These are phyloP conservation scores for Hoplias malabaricus DNA, from an alignment of 2,113 vertebrate genomes.

Conservation along the genomic window DNA sequence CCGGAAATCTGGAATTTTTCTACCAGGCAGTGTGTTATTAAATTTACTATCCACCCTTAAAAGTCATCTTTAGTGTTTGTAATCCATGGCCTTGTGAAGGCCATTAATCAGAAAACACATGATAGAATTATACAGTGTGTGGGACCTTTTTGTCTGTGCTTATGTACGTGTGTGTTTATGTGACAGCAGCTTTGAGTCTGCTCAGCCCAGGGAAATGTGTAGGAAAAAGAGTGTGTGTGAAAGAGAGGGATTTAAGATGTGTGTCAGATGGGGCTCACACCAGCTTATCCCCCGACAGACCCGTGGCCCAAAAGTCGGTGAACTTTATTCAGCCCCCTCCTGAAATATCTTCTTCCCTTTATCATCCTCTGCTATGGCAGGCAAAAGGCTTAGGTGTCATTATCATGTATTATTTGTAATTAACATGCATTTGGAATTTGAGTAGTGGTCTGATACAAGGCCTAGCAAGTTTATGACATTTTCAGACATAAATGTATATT, in stretches of 20 bases:
- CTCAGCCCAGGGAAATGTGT: background rate
- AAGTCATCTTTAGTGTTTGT: background rate
- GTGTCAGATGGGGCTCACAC: slow-evolving; percentile 44
- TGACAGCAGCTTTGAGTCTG: background rate
- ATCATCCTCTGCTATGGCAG: background rate
- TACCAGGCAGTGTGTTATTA: background rate
- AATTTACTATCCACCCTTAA: background rate
- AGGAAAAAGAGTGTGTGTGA: slow-evolving; percentile 23
- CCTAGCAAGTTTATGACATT: too few relatives aligned
- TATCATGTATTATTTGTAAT: too few relatives aligned
- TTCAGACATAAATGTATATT: too few relatives aligned
- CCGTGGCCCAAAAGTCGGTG: background rate
- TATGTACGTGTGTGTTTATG: slow-evolving; percentile 5
- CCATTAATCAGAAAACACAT: slow-evolving; percentile 7
- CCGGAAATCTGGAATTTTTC: slow-evolving; percentile 9
- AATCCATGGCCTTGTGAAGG: background rate
- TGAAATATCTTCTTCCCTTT: background rate
- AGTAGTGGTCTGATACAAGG: too few relatives aligned
- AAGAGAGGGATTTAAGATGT: slow-evolving; percentile 34
- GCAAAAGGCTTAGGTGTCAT: too few relatives aligned
- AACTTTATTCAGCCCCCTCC: background rate
- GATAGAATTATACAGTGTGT: background rate
- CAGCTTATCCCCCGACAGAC: slow-evolving; percentile 28
- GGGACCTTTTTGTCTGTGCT: background rate
- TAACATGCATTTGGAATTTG: too few relatives aligned